Evolutionary conservation across 2,888 invertebrate genomes (phyloP).

Genomic region (Ornithoptera alexandrae): DNA sequence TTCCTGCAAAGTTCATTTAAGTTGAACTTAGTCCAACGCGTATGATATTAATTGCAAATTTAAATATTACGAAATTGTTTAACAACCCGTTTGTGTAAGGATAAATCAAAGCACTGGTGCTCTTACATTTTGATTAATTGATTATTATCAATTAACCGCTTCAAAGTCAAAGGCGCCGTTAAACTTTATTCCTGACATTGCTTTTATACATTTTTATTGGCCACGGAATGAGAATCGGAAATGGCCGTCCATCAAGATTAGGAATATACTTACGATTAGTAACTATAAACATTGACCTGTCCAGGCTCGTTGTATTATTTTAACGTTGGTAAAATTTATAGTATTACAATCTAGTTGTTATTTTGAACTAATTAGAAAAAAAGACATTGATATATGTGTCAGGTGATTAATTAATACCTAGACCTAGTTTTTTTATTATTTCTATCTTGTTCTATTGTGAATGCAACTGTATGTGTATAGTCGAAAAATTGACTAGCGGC

Average conservation of each 20-base stretch:
- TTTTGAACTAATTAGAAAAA: not conserved
- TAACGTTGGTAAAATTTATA: constrained; percentile 17
- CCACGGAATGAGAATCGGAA: constrained; percentile 27
- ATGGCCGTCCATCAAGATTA: constrained; percentile 23
- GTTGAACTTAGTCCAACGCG: not conserved
- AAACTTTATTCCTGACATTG: constrained; percentile 3
- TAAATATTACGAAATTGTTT: not conserved
- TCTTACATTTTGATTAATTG: constrained; percentile 8
- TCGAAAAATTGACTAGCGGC: too few relatives aligned
- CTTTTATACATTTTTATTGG: constrained; percentile 22
- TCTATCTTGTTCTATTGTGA: too few relatives aligned
- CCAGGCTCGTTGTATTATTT: constrained; percentile 9
- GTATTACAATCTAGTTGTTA: constrained; percentile 11
- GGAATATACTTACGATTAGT: constrained; percentile 13
- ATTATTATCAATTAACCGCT: constrained; percentile 19
- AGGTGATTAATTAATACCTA: constrained; percentile 6
- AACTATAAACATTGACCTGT: constrained; percentile 29
- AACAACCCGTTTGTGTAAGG: not conserved
- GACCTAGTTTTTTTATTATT: not conserved
- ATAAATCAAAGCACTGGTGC: not conserved
- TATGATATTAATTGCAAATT: not conserved
- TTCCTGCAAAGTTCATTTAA: not conserved
- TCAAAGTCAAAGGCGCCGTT: constrained; percentile 21
- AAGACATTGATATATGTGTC: constrained; percentile 8
- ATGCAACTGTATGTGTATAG: not conserved